Evolutionary conservation across 2,113 vertebrate species (phyloP).

Genomic region (Serranochromis macrocephalus): DNA sequence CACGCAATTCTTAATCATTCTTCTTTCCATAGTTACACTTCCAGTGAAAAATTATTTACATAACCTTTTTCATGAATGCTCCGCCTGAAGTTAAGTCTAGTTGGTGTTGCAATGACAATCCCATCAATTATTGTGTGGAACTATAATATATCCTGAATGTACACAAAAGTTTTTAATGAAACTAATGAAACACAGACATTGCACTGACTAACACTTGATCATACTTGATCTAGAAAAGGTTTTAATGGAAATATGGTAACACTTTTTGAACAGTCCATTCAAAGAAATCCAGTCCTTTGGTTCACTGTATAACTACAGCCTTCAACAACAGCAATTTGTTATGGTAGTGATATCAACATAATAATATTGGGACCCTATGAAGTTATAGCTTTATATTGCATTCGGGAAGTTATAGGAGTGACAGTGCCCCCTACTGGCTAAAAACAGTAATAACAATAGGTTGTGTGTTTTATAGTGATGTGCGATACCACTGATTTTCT

Average conservation of each 20-base stretch:
- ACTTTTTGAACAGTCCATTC: neutral
- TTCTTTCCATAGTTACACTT: neutral
- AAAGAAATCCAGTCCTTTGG: neutral
- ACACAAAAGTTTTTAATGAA: neutral
- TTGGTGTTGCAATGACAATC: neutral
- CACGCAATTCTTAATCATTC: neutral
- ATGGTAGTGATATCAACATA: neutral
- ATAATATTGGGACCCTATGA: neutral
- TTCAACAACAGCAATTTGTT: neutral
- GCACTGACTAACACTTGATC: neutral
- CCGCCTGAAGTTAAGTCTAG: neutral
- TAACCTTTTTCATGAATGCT: neutral
- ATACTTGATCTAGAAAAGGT: neutral
- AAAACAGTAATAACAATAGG: neutral
- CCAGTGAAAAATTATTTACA: neutral
- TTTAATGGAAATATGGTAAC: neutral
- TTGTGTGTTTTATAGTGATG: too few relatives aligned
- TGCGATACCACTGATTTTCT: too few relatives aligned
- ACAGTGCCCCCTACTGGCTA: neutral
- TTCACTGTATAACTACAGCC: neutral
- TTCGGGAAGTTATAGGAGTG: neutral
- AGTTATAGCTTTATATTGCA: neutral
- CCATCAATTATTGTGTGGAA: neutral
- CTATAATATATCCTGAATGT: neutral
- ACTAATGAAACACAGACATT: neutral